Base-by-base conservation (phyloP, 2,888 invertebrate species). In the Xanthorhoe spadicearia region DNA sequence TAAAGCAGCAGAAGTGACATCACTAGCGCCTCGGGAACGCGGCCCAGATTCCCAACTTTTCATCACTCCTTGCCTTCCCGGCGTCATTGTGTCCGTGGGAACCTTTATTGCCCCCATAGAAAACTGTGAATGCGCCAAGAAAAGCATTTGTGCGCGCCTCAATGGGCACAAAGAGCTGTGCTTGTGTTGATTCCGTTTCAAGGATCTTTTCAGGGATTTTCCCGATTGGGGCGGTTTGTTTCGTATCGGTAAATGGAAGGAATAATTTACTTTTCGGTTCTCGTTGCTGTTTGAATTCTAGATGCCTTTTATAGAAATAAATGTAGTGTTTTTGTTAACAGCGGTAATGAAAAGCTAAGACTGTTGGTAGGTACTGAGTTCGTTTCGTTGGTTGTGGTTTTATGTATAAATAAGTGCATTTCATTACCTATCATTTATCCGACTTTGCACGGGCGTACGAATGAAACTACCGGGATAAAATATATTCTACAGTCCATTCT, bases 61-160 rank as follows among this genome's bases (percentile, higher is more conserved):
- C 92, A 92, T 90, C 90, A 86, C 84, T 86, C 88, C 88, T 90
- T 86, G 86, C 89, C 87, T 67, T 62, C 87, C 84, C 83, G 32
- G 78, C 81, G 83, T 77, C 85, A 92, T 92, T 92, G 92, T 92
- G 92, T 87, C 89, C 90, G 91, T 89, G 89, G 85, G 89, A 92
- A 91, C 92, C 92, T 92, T 92, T 93, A 93, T 93, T 93, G 86
- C 91, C 90, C 81, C 89, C 85, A 91, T 92, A 91, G 91, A 92
- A 92, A 92, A 83, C 87, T 81, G 84, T 93, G 92, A 92, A 93
- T 88, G 89, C 85, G 77, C 80, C 85, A 92, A 91, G 92, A 92
- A 92, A 93, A 91, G 89, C 90, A 87, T 91, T 93, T 93, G 92
- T 92, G 90, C 82, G 76, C 76, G 79, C 81, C 75, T 91, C 88